Evolutionary conservation across 2,888 invertebrate genomes (phyloP), one percentile per base, ranked within the genome.

Genomic region (Globia sparganii): DNA sequence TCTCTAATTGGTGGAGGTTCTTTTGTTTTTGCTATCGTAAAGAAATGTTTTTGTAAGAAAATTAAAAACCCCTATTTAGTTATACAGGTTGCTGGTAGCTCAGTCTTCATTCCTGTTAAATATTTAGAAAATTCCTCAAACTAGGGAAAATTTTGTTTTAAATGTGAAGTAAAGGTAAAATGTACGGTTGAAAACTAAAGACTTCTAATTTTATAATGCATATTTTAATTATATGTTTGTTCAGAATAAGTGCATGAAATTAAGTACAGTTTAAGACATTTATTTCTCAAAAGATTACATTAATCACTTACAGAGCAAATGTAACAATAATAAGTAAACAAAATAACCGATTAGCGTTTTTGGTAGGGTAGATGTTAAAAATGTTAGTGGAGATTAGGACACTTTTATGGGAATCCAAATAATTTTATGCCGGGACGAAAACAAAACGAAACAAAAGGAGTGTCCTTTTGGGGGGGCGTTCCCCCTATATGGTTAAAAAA

Each of bases 11-110:
- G 8, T 53, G 4, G 37, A 11, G 11, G 31, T 66, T 56, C 31
- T 62, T 75, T 62, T 62, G 53, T 56, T 58, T 73, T 71, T n/a
- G 9, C 4, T 53, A 21, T 11, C 4, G 28, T n/a, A 18, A 46
- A 46, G 6, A 34, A 4, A 9, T 18, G 0, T 37, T 37, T 28
- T 59, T 2, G 21, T 46, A 11, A 9, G 46, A 21, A 31, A 28
- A 18, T 25, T 25, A 25, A 37, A 37, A 9, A 37, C 37, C 37
- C 9, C 37, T 37, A 9, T 37, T 37, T 40, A 18, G 34, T 18
- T 31, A 8, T 25, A 8, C 34, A 34, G 18, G 31, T 53, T n/a
- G n/a, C 25, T 4, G 28, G 28, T 28, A 65, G 34, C 8, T n/a
- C 25, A 31, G n/a, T 37, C 13, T 13, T 56, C 56, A n/a, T 37